Base-by-base conservation (phyloP, 2,888 invertebrate genomes). In the Drosophila lutescens region DNA sequence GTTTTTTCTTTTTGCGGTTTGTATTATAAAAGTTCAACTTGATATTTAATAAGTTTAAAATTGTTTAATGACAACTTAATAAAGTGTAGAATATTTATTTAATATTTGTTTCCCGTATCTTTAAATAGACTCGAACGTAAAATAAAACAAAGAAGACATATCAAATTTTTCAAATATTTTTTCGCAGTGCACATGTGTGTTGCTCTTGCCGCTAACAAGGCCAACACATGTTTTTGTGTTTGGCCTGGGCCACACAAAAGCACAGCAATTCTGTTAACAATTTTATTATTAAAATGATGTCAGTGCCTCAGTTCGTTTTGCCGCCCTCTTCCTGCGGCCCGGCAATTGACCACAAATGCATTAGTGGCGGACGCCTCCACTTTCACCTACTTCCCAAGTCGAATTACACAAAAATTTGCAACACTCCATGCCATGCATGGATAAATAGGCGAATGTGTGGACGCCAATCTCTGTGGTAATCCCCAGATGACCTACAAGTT, bases 231-330 rank as follows among this genome's bases (percentile, higher is more conserved):
- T 85, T 88, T 88, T 76, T 82, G 80, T 72, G 83, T 58, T 62
- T 34, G 54, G 66, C 62, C 55, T 38, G 44, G 30, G 47, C 56
- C 88, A 55, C 49, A 63, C 49, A 84, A 86, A 86, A 82, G 83
- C 89, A 84, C 62, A 80, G 85, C 81, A 87, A 78, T 85, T 85
- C 69, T 88, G 85, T 85, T 89, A 85, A 85, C 88, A 85, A 88
- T 89, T 89, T 89, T 88, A 85, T 85, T 89, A 89, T 89, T 89
- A 89, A 89, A 85, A 88, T 83, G 59, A 72, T 87, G 74, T 44
- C 20, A 57, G 54, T 59, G 32, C 50, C 30, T 51, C 47, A 49
- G 58, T 60, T 53, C 71, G 23, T 9, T 23, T 32, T 15, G 3
- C 41, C 50, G 10, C 41, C 32, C 54, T n/a, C 26, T 23, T 34